Evolutionary conservation across 2,113 vertebrate genomes (phyloP).

Genomic region (Prolemur simus): DNA sequence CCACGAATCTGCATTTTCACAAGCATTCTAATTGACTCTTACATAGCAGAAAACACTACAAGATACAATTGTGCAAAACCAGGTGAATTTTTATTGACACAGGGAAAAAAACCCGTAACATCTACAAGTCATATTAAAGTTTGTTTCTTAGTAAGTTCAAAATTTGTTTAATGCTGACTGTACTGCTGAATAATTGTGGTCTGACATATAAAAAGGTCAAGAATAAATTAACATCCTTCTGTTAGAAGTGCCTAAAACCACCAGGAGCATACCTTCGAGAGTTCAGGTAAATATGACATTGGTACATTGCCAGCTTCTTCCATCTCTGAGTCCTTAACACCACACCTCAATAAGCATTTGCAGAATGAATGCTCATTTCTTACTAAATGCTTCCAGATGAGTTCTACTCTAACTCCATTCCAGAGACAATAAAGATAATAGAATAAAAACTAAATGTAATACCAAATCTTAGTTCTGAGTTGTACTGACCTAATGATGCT

Average conservation of each 20-base stretch:
- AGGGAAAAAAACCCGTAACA: neutral
- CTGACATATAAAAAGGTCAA: conserved; percentile 33
- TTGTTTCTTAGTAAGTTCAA: neutral
- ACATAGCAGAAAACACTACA: neutral
- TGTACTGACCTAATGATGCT: neutral
- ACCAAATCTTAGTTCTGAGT: neutral
- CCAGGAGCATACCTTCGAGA: neutral
- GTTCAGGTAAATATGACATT: neutral
- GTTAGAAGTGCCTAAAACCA: neutral
- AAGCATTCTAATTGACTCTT: neutral
- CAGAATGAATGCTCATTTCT: neutral
- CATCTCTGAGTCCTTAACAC: neutral
- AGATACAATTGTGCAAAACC: neutral
- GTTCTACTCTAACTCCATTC: neutral
- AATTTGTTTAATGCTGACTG: neutral
- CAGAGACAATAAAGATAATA: neutral
- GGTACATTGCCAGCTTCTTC: neutral
- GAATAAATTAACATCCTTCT: neutral
- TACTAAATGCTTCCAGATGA: neutral
- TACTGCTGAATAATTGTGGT: neutral
- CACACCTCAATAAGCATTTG: neutral
- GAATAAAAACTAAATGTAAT: neutral
- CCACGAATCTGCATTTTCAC: neutral
- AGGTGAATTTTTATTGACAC: neutral
- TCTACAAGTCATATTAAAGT: neutral